Evolutionary conservation across 2,797 vertebrate genomes (phyloP), one percentile per base, ranked within the genome.

Genomic region (Macrochelys suwanniensis): DNA sequence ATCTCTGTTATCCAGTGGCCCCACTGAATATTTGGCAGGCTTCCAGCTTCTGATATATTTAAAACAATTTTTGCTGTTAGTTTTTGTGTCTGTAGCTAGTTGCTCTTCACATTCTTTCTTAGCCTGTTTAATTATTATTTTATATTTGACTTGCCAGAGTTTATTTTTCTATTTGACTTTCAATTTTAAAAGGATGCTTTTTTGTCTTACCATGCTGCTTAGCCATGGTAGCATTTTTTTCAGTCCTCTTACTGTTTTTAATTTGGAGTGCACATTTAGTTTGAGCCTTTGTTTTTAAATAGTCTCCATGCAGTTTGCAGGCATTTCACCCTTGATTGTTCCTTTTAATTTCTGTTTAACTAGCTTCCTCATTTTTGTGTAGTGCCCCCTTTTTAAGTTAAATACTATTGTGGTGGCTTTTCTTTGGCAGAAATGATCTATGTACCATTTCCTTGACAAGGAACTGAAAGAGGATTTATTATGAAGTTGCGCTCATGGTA

Each of bases 401-500:
- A 68, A 68, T 37, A 16, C 33, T 21, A 37, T 8, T 19, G n/a
- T 11, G 33, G n/a, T 9, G 8, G 61, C 3, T 37, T 37, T 68
- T 65, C 31, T 65, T 4, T 94, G 45, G 93, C 94, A 91, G 68
- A 92, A 97, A 97, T 94, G 53, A 91, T 83, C 42, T 92, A 79
- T 91, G 88, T 92, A 87, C 88, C 65, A 82, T 85, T 78, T 68
- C 82, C 51, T 96, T 95, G 80, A 86, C 89, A 86, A 91, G 93
- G 85, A 96, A 94, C 3, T 26, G 51, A 88, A 83, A 89, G 91
- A 93, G 91, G 84, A 85, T 97, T 79, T 90, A 95, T 90, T 68
- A 91, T n/a, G 12, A 2, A 91, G 91, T 96, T 80, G 53, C 90
- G 47, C 42, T 88, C 61, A 21, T 50, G 37, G 4, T 87, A 87